These are phyloP conservation scores for Melanotaenia maccullochi DNA, from an alignment of 2,797 vertebrate species.

Conservation along the genomic window DNA sequence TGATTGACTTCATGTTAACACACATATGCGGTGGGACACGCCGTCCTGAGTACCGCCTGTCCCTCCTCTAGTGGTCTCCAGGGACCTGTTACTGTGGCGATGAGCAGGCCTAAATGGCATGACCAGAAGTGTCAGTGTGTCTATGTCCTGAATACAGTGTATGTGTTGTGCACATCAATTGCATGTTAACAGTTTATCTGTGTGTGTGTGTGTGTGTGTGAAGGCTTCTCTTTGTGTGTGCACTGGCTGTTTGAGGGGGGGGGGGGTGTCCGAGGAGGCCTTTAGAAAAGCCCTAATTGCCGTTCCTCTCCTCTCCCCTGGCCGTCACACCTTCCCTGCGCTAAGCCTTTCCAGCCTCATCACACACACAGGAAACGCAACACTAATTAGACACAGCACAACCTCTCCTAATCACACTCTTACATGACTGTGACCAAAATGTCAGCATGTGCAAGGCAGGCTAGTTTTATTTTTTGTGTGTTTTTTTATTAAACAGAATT, in stretches of 20 bases:
- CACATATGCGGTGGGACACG: constrained; percentile 63
- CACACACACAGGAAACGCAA: constrained; percentile 73
- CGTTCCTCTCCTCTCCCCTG: constrained; percentile 68
- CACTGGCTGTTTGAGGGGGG: constrained; percentile 22
- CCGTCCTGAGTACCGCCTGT: constrained; percentile 50
- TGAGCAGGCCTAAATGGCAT: constrained; percentile 85
- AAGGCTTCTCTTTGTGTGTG: constrained; percentile 41
- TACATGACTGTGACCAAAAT: constrained; percentile 70
- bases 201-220: constrained; percentile 12
- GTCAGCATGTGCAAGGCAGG: constrained; percentile 58
- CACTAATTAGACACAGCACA: constrained; percentile 88
- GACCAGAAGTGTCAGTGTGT: constrained; percentile 50
- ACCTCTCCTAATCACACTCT: constrained; percentile 72
- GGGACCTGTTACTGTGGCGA: constrained; percentile 91
- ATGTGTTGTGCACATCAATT: constrained; percentile 39
- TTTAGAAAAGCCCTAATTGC: constrained; percentile 91
- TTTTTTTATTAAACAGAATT: constrained; percentile 2
- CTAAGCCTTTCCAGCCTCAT: constrained; percentile 71
- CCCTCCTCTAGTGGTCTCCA: constrained; percentile 78
- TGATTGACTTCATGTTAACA: constrained; percentile 52
- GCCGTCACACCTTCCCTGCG: constrained; percentile 74
- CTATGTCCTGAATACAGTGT: constrained; percentile 40
- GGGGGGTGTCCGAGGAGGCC: constrained; percentile 82
- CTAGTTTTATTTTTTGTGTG: constrained; percentile 19
- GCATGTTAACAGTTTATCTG: constrained; percentile 68